Evolutionary conservation across 1,140 invertebrate species (phyloP).

Genomic region (Halesus radiatus): DNA sequence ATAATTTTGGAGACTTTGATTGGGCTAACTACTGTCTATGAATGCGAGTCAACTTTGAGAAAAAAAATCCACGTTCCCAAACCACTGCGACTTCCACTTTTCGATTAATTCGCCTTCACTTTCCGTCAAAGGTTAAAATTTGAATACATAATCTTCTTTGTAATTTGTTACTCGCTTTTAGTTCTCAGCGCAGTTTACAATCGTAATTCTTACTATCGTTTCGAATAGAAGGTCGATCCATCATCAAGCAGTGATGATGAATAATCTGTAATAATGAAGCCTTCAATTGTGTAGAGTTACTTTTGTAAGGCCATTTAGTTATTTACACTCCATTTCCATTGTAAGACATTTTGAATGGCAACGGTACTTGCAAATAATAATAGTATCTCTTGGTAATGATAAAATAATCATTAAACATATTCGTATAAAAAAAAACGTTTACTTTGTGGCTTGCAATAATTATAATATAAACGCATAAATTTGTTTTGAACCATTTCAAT

Average conservation of each 20-base stretch:
- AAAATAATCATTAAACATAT: background rate
- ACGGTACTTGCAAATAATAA: background rate
- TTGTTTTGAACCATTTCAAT: too few relatives aligned
- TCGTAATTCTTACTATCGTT: too few relatives aligned
- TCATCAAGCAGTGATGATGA: background rate
- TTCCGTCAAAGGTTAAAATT: conserved; percentile 22
- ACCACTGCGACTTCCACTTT: background rate
- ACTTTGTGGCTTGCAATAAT: too few relatives aligned
- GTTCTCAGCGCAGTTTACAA: background rate
- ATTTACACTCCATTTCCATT: background rate
- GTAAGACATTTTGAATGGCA: background rate
- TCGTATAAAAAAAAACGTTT: too few relatives aligned
- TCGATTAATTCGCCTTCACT: background rate
- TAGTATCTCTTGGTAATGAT: background rate
- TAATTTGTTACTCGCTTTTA: background rate
- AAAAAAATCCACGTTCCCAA: background rate
- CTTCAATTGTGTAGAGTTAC: background rate
- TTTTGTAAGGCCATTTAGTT: background rate
- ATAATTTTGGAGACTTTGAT: background rate
- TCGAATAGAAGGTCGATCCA: background rate
- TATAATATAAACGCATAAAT: too few relatives aligned
- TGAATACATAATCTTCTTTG: conserved; percentile 14
- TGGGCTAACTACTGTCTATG: background rate
- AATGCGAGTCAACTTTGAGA: too few relatives aligned
- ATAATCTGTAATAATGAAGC: conserved; percentile 8